Evolutionary conservation across 2,888 invertebrate species (phyloP), one percentile per base, ranked within the genome.

Genomic region (Ligdia adustata): DNA sequence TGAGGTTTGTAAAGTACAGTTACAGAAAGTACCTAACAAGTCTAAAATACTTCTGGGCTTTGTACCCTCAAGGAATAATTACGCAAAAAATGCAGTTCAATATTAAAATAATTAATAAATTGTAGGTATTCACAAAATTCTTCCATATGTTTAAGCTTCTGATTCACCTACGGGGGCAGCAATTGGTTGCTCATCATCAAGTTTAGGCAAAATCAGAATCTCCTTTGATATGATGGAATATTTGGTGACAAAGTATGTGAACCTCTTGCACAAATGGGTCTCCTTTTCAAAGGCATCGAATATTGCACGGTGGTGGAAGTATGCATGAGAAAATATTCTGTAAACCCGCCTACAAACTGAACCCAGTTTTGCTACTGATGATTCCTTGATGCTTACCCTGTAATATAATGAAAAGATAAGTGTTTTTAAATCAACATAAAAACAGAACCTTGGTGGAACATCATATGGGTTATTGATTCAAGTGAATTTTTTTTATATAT

Each of bases 281-380:
- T 98, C 97, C 72, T 95, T 95, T 93, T 99, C 99, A 90, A 99
- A 99, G 62, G 98, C 96, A 90, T 99, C 99, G 91, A 99, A 99
- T 80, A 99, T 95, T 63, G 94, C 93, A 66, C 97, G 93, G 86
- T 99, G 99, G 88, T 99, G 99, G 84, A 98, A 99, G 86, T 98
- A 99, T 18, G 99, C 99, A 90, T 99, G 99, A 34, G 99, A 99
- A 87, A 99, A 99, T 81, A 99, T 99, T 91, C 99, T 94, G 84
- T 99, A 99, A 1, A 99, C 99, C 69, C 99, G 93, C 68, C 99
- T 93, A 86, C 99, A 99, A 5, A 99, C 99, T 28, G 99, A 99
- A 37, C 99, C 99, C 69, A 99, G 91, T 90, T 99, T 99, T 37
- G 98, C 97, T 58, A 99, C 98, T 18, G 99, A 99, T 7, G 99